phyloP scores from a whole-genome alignment of 2,888 invertebrate species.

The Hypomecis punctinalis region DNA sequence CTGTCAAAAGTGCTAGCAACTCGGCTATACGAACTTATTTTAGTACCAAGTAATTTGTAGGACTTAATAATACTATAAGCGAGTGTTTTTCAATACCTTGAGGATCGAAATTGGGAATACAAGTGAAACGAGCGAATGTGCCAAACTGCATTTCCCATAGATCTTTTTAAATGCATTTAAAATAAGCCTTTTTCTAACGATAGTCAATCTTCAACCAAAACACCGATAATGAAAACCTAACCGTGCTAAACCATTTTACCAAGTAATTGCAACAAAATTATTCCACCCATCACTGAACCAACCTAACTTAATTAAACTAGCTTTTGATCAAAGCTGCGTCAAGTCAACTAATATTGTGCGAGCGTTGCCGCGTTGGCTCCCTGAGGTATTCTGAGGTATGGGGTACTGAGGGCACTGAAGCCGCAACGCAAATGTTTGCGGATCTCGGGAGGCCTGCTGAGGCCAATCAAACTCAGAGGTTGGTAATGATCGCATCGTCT shows the following conservation, averaged over 20 bases:
- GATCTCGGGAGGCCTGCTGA: slow-evolving; percentile 36
- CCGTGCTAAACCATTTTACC: background rate
- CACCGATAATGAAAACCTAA: background rate
- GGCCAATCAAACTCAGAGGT: slow-evolving; percentile 48
- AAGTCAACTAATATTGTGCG: slow-evolving; percentile 33
- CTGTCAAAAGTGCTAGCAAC: no score
- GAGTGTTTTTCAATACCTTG: no score
- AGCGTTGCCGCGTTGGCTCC: slow-evolving; percentile 8
- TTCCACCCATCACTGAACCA: slow-evolving; percentile 1
- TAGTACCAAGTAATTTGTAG: no score
- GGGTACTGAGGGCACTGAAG: slow-evolving; percentile 13
- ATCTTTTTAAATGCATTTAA: no score
- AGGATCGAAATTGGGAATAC: no score
- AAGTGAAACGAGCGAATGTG: no score
- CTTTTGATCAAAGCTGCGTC: slow-evolving; percentile 34
- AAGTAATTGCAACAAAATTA: slow-evolving; percentile 4
- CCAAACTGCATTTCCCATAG: no score
- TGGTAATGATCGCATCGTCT: slow-evolving; percentile 45
- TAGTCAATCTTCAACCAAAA: no score
- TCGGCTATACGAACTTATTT: no score
- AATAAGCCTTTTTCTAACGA: no score
- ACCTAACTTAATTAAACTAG: slow-evolving; percentile 18
- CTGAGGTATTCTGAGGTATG: slow-evolving; percentile 13
- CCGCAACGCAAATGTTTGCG: slow-evolving; percentile 38
- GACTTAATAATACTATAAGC: no score